Base-by-base conservation (phyloP, 1,140 invertebrate species). In the Camponotus pennsylvanicus region DNA sequence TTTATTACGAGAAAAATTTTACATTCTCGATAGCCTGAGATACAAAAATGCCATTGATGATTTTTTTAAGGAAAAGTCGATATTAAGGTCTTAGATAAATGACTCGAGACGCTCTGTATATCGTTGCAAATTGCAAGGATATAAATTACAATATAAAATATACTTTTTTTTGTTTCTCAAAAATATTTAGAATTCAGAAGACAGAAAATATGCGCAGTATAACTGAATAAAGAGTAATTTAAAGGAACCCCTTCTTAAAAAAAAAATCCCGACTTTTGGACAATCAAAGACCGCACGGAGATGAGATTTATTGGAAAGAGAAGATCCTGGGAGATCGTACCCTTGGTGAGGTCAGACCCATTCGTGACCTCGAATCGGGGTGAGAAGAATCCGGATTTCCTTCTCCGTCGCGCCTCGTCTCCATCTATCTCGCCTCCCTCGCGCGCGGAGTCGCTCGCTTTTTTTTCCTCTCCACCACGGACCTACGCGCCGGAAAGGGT, bases 401-500 rank as follows among this genome's bases (percentile, higher is more conserved):
- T 55, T 88, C 71, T 76, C 45, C n/a, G 52, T 73, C n/a, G 52
- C 57, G 42, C 59, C 45, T 55, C 59, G 59, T 64, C 67, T 85
- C 75, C 55, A 45, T 79, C 52, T 85, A 66, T 77, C 42, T 76
- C 63, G 64, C 59, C 59, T 76, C 85, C 79, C 70, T 89, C 69
- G 77, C 70, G 71, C 49, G 59, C 45, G 18, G 49, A 40, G 40
- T 75, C 69, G 67, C 4, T 52, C 15, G 45, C 49, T 80, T 79
- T 57, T 77, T 27, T 80, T 83, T 15, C 49, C 79, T 85, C 88
- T 89, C 79, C 87, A 77, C 78, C 78, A 86, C 85, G 77, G 77
- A 87, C 86, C 82, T 89, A 88, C 86, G 87, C 86, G 87, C 88
- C 88, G 93, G 91, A 95, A 94, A 94, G 94, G 94, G 94, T 95